phyloP scores from a whole-genome alignment of 2,797 vertebrate species.

The Phrynocephalus guinanensis region DNA sequence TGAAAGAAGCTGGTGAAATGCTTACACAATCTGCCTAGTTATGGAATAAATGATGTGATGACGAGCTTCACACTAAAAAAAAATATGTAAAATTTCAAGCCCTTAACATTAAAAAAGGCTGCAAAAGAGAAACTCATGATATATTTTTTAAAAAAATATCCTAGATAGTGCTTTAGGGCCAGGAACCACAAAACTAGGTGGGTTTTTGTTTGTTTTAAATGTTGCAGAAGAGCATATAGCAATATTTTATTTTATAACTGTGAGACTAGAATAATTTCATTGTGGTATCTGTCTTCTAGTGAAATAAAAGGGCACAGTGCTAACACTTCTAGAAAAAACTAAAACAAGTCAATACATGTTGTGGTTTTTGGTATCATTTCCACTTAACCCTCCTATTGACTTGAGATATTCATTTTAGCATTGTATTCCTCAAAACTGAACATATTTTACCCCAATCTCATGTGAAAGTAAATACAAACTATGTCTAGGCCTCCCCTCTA shows the following conservation, averaged over 20 bases:
- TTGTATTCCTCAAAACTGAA: background rate
- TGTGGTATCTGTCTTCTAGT: background rate
- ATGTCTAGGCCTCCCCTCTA: background rate
- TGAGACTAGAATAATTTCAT: background rate
- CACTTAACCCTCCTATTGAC: background rate
- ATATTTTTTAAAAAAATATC: background rate
- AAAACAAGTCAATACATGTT: background rate
- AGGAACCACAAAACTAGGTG: background rate
- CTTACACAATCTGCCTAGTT: conserved; percentile 29
- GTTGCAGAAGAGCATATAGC: background rate
- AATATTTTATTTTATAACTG: background rate
- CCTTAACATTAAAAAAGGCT: conserved; percentile 10
- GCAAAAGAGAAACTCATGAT: conserved; percentile 14
- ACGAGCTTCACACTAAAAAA: background rate
- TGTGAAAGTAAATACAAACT: background rate
- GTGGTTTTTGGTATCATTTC: background rate
- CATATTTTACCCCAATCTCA: no score
- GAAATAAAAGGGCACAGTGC: background rate
- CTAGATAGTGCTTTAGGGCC: background rate
- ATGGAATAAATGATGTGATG: background rate
- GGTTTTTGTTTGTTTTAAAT: conserved; percentile 3
- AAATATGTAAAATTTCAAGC: conserved; percentile 15
- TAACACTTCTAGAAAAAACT: background rate
- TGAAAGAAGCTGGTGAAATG: conserved; percentile 22
- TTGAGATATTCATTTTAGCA: background rate